A percentile compares a stretch with the other conserved stretches of the same genome.
These are phyloP conservation scores for Stegodyphus mimosarum DNA, from an alignment of 1,140 invertebrate species.

Conservation along the genomic window DNA sequence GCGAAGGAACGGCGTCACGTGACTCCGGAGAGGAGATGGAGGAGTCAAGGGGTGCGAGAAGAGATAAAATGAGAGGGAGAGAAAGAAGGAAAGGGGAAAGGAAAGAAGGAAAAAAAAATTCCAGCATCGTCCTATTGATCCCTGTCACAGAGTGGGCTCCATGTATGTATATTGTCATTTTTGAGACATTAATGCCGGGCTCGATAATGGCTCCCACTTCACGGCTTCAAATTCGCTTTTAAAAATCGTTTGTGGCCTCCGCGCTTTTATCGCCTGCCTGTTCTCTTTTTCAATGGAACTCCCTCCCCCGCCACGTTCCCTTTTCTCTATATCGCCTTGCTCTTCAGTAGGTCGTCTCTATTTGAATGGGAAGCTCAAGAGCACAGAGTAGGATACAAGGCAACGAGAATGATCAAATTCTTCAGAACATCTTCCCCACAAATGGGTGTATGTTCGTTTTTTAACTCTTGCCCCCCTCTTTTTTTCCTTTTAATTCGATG, in stretches of 20 bases:
- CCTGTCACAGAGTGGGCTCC: conserved; percentile 43
- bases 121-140: conserved; percentile 30
- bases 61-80: not conserved
- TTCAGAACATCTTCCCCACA: conserved; percentile 18
- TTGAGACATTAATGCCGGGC: conserved; percentile 53
- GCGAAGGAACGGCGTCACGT: not conserved
- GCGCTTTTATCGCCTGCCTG: conserved; percentile 50
- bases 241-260: conserved; percentile 55
- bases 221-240: conserved; percentile 59
- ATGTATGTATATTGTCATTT: conserved; percentile 59
- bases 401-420: conserved; percentile 14
- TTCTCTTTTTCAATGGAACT: conserved; percentile 30
- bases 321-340: conserved; percentile 11
- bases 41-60: not conserved
- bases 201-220: conserved; percentile 54
- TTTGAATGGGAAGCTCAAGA: conserved; percentile 22
- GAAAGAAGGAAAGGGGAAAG: conserved; percentile 18
- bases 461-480: too few relatives aligned
- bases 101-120: conserved; percentile 1
- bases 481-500: too few relatives aligned
- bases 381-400: not conserved
- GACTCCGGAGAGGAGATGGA: not conserved
- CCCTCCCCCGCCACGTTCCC: not conserved
- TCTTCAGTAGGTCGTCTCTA: conserved; percentile 33
- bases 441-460: too few relatives aligned